These are phyloP conservation scores for Cordilura impudica DNA, from an alignment of 2,888 invertebrate species.

Conservation along the genomic window DNA sequence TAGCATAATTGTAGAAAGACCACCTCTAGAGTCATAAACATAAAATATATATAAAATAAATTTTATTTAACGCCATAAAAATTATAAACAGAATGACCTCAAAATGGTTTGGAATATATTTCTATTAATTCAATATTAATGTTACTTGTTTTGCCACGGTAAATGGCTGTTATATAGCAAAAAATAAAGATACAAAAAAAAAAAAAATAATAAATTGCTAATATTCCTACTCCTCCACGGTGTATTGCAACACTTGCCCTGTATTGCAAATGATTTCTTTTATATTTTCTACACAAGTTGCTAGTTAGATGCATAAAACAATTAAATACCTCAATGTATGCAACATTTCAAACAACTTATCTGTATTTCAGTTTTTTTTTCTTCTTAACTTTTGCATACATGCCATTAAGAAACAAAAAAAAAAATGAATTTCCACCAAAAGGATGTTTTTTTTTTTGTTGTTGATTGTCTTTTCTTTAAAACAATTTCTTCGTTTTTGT, in stretches of 20 bases:
- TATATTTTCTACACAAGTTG: neutral
- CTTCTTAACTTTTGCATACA: slow-evolving; percentile 16
- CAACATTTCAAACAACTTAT: slow-evolving; percentile 62
- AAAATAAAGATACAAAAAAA: too few species aligned
- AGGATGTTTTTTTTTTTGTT: slow-evolving; percentile 41
- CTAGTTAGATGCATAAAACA: slow-evolving; percentile 22
- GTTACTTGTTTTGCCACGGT: too few species aligned
- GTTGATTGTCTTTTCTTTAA: slow-evolving; percentile 14
- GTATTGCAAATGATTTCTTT: slow-evolving; percentile 5
- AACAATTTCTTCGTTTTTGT: slow-evolving; percentile 23
- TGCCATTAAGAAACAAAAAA: slow-evolving; percentile 24
- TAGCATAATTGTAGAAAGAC: neutral
- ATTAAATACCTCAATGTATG: slow-evolving; percentile 51
- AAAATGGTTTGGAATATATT: slow-evolving; percentile 3
- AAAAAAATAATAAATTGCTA: neutral
- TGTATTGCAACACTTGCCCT: neutral
- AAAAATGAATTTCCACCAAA: slow-evolving; percentile 13
- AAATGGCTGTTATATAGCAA: too few species aligned
- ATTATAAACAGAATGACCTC: slow-evolving; percentile 10
- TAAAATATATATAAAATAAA: neutral
- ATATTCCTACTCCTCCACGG: neutral
- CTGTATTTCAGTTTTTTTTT: slow-evolving; percentile 11
- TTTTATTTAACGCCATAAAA: neutral
- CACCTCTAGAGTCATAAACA: neutral
- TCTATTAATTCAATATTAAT: neutral